Evolutionary conservation across 2,797 vertebrate species (phyloP).

Genomic region (Eulemur mongoz): DNA sequence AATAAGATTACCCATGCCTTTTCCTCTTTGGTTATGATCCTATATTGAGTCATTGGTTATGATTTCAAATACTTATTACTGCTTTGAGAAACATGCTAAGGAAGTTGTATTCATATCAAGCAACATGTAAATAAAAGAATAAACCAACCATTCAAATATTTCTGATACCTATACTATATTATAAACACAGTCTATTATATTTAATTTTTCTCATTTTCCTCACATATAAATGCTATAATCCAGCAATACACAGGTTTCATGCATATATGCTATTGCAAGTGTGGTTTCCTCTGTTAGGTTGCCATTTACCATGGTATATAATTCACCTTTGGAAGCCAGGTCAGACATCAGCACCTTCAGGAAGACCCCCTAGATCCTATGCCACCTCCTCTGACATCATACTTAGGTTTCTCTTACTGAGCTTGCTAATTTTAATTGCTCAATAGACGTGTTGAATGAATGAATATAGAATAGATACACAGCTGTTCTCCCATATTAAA

Average conservation of each 20-base stretch:
- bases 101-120: not conserved
- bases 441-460: not conserved
- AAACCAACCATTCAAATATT: not conserved
- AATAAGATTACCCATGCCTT: not conserved
- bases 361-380: not conserved
- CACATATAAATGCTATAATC: rapidly evolving
- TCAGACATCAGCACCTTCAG: not conserved
- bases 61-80: not conserved
- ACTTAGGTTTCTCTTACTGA: not conserved
- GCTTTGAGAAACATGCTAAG: not conserved
- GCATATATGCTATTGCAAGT: not conserved
- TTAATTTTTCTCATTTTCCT: not conserved
- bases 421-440: not conserved
- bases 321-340: not conserved
- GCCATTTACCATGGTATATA: not conserved
- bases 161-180: not conserved
- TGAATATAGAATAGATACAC: not conserved
- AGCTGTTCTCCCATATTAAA: not conserved
- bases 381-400: not conserved
- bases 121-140: not conserved
- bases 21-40: not conserved
- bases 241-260: not conserved
- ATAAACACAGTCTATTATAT: not conserved
- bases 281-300: not conserved
- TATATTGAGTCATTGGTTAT: not conserved